Base-by-base conservation (phyloP, 1,140 invertebrate species). In the Cotesia glomerata region DNA sequence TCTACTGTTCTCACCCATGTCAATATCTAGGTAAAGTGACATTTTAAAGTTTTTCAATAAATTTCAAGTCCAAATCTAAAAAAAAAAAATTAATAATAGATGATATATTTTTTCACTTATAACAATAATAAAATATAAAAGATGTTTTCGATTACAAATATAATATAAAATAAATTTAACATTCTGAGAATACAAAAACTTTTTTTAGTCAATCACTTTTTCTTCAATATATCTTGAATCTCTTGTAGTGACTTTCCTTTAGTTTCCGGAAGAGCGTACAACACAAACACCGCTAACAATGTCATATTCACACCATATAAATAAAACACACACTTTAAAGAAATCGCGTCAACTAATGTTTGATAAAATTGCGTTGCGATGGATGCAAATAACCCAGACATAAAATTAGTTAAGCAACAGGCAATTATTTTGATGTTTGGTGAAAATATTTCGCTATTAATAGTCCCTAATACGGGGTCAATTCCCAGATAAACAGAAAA, bases 311-410 rank as follows among this genome's bases (percentile, higher is more conserved):
- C 83, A 0, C 91, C 88, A 82, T 97, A 97, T 13, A 92, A 84
- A 88, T 90, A 92, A 84, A 94, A 95, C 49, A 92, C 90, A 65
- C 90, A 90, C 80, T 94, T 91, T 32, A 91, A 89, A n/a, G 90
- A 89, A 39, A 93, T 88, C 3, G 82, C 74, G 73, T 90, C 88
- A 59, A 88, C 83, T 69, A 94, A 83, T 0, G 90, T 87, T 80
- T 91, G 89, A 85, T 93, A 95, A 73, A 92, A 90, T 79, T 92
- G 92, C 16, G 93, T 93, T n/a, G 93, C 89, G 2, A 93, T 81
- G 75, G 95, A 95, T 51, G 92, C 92, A 72, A 91, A 90, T 3
- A 91, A 76, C 81, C 93, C 94, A 61, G 92, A 92, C 73, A 91
- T 90, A 71, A 92, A 87, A 62, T 93, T 92, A 0, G 90, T 90